Base-by-base conservation (phyloP, 2,888 invertebrate species). In the Xanthostigma xanthostigma region DNA sequence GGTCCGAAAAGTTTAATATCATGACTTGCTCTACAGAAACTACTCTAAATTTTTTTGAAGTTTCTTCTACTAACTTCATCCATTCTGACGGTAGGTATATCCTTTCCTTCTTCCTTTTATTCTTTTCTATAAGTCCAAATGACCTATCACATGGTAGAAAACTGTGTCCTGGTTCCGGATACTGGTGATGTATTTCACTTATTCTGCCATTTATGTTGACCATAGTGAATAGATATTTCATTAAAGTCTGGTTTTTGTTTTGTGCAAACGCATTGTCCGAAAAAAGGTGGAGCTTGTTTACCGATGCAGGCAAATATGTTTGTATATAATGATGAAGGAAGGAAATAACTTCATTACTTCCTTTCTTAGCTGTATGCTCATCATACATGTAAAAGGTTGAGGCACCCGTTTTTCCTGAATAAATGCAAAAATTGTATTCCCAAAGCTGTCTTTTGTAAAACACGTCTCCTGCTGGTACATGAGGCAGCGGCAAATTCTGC, bases 371-470 rank as follows among this genome's bases (percentile, higher is more conserved):
- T 37, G 44, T 42, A n/a, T 46, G 49, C 37, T 56, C 53, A 46
- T 53, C 49, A 33, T 51, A 55, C 41, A 56, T 50, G 37, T 48
- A 55, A 40, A 51, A 52, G 17, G 17, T 17, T 17, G 17, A 17
- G 17, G 17, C 17, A 17, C 53, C 45, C 34, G 50, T 52, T 38
- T 45, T 53, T 6, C 17, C 48, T 1, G 53, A 53, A 47, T 49
- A 43, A 41, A 53, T 41, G 43, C 53, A 52, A 49, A 55, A 52
- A 36, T 53, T 54, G 11, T 40, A 49, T 9, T 37, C 27, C 41
- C 45, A 56, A 9, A 54, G 40, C 46, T 56, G 55, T 3, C 54
- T 45, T 37, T 54, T 53, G 40, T 55, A 56, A 43, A 58, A 58
- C 9, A 53, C 54, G 39, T 57, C 54, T 41, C 55, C 55, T 17